phyloP scores from a whole-genome alignment of 2,113 vertebrate genomes.

The Megalops atlanticus region DNA sequence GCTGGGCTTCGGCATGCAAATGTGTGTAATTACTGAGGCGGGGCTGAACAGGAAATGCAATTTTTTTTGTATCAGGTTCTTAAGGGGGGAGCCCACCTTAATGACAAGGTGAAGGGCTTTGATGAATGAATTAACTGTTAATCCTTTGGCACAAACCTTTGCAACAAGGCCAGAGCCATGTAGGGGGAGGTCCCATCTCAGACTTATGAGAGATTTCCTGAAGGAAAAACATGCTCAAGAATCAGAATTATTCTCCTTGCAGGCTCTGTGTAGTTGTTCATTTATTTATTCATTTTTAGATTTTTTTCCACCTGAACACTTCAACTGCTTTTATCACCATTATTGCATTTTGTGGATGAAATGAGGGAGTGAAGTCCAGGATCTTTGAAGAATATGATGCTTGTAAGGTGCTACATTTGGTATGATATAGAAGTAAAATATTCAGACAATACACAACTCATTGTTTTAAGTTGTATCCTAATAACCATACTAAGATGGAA shows the following conservation, averaged over 20 bases:
- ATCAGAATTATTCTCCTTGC: conserved; percentile 44
- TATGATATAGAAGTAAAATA: too few species aligned
- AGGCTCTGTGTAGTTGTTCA: too few species aligned
- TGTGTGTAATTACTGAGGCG: conserved; percentile 4
- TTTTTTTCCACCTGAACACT: background rate
- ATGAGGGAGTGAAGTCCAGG: background rate
- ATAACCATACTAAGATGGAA: background rate
- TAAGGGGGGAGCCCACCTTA: conserved; percentile 48
- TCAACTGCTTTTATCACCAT: background rate
- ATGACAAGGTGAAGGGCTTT: conserved; percentile 60
- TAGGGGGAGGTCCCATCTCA: conserved; percentile 29
- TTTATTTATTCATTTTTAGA: too few species aligned
- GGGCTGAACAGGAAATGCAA: conserved; percentile 43
- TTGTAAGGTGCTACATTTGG: background rate
- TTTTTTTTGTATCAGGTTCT: conserved; percentile 47
- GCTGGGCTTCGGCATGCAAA: background rate
- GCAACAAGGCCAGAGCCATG: background rate
- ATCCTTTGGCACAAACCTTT: conserved; percentile 51
- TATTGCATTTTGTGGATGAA: background rate
- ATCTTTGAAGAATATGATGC: background rate
- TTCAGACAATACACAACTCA: background rate
- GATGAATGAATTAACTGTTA: conserved; percentile 59
- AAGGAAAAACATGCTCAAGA: conserved; percentile 61
- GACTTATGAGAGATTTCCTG: conserved; percentile 64
- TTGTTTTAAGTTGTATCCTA: background rate